These are phyloP conservation scores for Tokudaia muenninki DNA, from an alignment of 2,797 vertebrate genomes.

Conservation along the genomic window DNA sequence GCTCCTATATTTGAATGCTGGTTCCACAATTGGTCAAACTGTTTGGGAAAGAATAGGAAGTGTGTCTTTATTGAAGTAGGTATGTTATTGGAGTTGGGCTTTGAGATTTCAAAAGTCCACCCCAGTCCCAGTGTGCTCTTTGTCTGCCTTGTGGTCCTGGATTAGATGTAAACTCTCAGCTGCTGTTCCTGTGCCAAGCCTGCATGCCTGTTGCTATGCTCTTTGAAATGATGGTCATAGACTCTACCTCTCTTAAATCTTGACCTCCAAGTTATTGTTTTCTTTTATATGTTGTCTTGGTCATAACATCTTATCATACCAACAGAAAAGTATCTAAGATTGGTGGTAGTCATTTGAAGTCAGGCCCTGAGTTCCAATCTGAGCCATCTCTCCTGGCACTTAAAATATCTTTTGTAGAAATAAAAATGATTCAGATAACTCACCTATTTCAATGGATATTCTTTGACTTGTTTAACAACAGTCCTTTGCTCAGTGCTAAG, in stretches of 20 bases:
- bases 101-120: not conserved
- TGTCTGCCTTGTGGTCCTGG: not conserved
- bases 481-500: not conserved
- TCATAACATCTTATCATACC: not conserved
- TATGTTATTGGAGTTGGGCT: not conserved
- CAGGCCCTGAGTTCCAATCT: not conserved
- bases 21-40: too few species aligned
- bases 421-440: not conserved
- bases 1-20: not conserved
- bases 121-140: not conserved
- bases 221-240: not conserved
- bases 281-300: not conserved
- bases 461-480: not conserved
- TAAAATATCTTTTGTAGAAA: not conserved
- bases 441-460: not conserved
- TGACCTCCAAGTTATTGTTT: not conserved
- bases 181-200: not conserved
- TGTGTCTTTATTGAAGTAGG: too few species aligned
- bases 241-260: not conserved
- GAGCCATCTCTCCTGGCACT: not conserved
- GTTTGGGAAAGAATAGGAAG: too few species aligned
- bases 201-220: not conserved
- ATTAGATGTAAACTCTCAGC: not conserved
- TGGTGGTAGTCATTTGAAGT: not conserved
- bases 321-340: not conserved